Evolutionary conservation across 2,888 invertebrate species (phyloP).

Genomic region (Blastobasis adustella): DNA sequence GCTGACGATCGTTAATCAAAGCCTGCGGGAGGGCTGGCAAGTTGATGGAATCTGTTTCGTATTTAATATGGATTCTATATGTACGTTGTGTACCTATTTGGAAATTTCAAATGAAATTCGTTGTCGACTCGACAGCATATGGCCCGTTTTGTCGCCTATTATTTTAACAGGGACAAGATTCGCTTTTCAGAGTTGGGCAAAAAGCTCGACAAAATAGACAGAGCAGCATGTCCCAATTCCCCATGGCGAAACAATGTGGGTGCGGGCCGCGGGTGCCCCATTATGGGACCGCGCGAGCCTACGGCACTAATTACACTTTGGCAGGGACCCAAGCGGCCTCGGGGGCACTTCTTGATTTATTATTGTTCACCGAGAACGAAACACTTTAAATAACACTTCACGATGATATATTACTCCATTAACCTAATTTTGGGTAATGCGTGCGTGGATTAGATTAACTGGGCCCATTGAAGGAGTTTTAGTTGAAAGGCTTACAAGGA

Average conservation of each 20-base stretch:
- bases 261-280: slow-evolving; percentile 32
- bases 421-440: slow-evolving; percentile 25
- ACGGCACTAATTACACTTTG: slow-evolving; percentile 64
- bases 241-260: slow-evolving; percentile 51
- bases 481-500: too few species aligned
- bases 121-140: too few species aligned
- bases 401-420: slow-evolving; percentile 41
- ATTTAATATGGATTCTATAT: too few species aligned
- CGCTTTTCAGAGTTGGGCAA: too few species aligned
- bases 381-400: slow-evolving; percentile 54
- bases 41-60: too few species aligned
- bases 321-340: slow-evolving; percentile 53
- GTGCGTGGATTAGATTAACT: slow-evolving; percentile 11
- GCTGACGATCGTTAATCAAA: slow-evolving; percentile 21
- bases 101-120: too few species aligned
- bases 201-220: slow-evolving; percentile 10
- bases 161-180: too few species aligned
- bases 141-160: too few species aligned
- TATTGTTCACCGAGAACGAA: slow-evolving; percentile 50
- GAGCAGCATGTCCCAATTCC: slow-evolving; percentile 38
- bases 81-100: too few species aligned
- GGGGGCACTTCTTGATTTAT: slow-evolving; percentile 56
- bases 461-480: too few species aligned
- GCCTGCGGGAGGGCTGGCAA: background rate
- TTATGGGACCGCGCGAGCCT: slow-evolving; percentile 43